These are phyloP conservation scores for Podotricha telesiphe DNA, from an alignment of 2,888 invertebrate species.

Conservation along the genomic window DNA sequence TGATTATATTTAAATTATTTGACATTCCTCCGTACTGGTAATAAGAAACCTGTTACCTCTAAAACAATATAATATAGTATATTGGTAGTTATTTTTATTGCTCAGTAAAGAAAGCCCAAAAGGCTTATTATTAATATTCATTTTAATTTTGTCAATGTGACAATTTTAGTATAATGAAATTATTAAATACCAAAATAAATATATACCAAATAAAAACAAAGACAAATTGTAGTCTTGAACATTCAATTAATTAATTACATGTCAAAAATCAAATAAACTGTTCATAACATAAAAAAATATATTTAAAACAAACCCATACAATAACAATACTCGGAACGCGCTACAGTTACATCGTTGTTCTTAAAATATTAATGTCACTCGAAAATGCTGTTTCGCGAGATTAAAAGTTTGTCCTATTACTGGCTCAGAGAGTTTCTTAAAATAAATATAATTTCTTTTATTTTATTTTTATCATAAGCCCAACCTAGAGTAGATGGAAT, in stretches of 20 bases:
- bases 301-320: constrained; percentile 1
- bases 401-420: constrained; percentile 34
- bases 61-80: too few relatives aligned
- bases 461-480: not conserved
- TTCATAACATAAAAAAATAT: not conserved
- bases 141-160: too few relatives aligned
- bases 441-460: constrained; percentile 18
- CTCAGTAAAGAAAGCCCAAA: too few relatives aligned
- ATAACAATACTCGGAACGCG: constrained; percentile 12
- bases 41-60: too few relatives aligned
- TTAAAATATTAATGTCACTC: constrained; percentile 40
- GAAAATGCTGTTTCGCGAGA: constrained; percentile 31
- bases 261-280: not conserved
- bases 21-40: too few relatives aligned
- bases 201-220: too few relatives aligned
- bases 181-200: too few relatives aligned
- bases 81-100: too few relatives aligned
- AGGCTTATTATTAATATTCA: too few relatives aligned
- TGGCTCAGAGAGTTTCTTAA: constrained; percentile 18
- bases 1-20: too few relatives aligned
- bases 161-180: too few relatives aligned
- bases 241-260: not conserved
- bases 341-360: constrained; percentile 29
- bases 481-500: not conserved
- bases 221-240: too few relatives aligned